Evolutionary conservation across 2,888 invertebrate species (phyloP), one percentile per base, ranked within the genome.

Genomic region (Acheta domesticus): DNA sequence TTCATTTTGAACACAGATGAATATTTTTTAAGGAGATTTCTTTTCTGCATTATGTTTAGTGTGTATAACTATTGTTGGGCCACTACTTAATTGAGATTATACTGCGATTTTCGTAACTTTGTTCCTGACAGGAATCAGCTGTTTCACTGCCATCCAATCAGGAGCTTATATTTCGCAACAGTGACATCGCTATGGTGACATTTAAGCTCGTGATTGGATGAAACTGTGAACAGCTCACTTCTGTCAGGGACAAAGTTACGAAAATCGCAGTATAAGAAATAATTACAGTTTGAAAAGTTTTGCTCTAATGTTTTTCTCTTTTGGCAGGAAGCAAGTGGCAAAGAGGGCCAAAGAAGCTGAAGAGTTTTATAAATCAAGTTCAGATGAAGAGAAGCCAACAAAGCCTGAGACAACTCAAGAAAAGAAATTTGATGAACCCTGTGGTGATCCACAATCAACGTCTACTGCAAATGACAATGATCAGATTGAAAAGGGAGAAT

Each of bases 341-440:
- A 91, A 93, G 84, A 90, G 93, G 79, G 92, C 93, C 84, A 92
- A 92, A 85, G 92, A 93, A 86, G 91, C 93, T 78, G 91, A 92
- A 83, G 89, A 91, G 83, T 91, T 95, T 84, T 95, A 93, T 83
- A 93, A 93, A 87, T 93, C 93, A 83, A 93, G 93, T 81, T 84
- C 84, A 3, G 90, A 90, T 81, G 91, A 91, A 62, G 62, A 62
- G 1, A 4, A 62, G n/a, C 8, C 36, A 36, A 8, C 8, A 8
- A 36, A 36, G 36, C 8, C 36, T 1, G 36, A 36, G 8, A 0
- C 36, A 36, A 36, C 36, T 8, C 36, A 36, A 8, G 77, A 21
- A 49, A 50, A 77, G 48, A 49, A 48, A 76, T 62, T 20, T 12
- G n/a, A n/a, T 49, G 36, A 77, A 12, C n/a, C 77, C n/a, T 19